Evolutionary conservation across 92 coral and sea anemone species (phyloP).

Genomic region (Umimayanthus kanabou): DNA sequence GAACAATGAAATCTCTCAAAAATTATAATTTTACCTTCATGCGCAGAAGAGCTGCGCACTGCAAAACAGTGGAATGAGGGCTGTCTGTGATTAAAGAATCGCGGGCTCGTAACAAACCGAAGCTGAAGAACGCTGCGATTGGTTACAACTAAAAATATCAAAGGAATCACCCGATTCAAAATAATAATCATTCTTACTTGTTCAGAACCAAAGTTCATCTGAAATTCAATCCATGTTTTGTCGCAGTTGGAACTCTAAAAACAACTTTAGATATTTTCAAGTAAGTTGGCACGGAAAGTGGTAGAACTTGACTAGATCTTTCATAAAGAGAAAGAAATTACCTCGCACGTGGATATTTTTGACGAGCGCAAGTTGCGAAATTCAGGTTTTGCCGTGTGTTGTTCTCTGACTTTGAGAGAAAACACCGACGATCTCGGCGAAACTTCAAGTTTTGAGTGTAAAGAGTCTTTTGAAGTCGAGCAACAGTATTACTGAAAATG

Average conservation of each 20-base stretch:
- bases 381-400: background rate
- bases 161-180: slow-evolving; percentile 17
- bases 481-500: slow-evolving; percentile 42
- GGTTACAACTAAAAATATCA: too few species aligned
- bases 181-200: too few species aligned
- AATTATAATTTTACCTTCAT: too few species aligned
- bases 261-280: background rate
- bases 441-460: background rate
- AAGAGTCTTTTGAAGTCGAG: background rate
- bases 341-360: background rate
- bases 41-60: too few species aligned
- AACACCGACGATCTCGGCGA: background rate
- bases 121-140: background rate
- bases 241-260: background rate
- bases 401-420: background rate
- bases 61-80: too few species aligned
- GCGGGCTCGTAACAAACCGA: slow-evolving; percentile 4
- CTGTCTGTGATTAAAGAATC: background rate
- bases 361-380: background rate
- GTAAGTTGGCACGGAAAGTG: background rate
- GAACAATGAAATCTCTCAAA: too few species aligned
- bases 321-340: too few species aligned
- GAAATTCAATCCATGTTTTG: background rate
- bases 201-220: background rate
- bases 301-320: background rate